Evolutionary conservation across 2,888 invertebrate genomes (phyloP), one percentile per base, ranked within the genome.

Genomic region (Eilema caniola): DNA sequence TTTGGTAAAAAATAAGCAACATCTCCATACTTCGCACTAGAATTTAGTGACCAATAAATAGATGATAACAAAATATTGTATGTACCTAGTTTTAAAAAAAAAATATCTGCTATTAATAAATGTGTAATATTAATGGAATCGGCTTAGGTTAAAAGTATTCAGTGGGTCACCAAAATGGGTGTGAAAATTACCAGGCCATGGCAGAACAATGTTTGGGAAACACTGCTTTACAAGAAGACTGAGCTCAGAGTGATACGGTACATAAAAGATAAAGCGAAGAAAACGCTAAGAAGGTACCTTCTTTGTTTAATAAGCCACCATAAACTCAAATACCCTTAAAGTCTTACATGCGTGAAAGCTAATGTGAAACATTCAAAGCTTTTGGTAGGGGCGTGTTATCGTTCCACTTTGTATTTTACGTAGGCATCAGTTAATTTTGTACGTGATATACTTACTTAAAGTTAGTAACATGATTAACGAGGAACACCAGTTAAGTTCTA

Each of bases 331-430:
- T 23, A 7, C 8, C 23, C 23, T 47, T 31, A 61, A 66, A 60
- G 37, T 7, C 47, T 37, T 61, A n/a, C 60, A 60, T 47, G 62
- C 47, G 61, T 67, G 31, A 62, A 62, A 61, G 61, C 60, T 67
- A 62, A 33, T 53, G 33, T 31, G 53, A 47, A 31, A 62, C 56
- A 56, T 56, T 68, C 33, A 68, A n/a, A 61, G 20, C 62, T 33
- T 68, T 68, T 62, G 61, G 12, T 57, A 57, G 25, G 23, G 31
- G 14, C 53, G 31, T 67, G 37, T 62, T 68, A 56, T 57, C 33
- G 37, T 56, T 57, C 53, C 57, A 62, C 68, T 68, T 62, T 62
- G 53, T 62, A 57, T 53, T 68, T 62, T 25, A 61, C 62, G 14
- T 14, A 53, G 28, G 47, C 47, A 67, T 67, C 53, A 61, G 61